Evolutionary conservation across 2,113 vertebrate species (phyloP).

Genomic region (Gallinago paraguaiae): DNA sequence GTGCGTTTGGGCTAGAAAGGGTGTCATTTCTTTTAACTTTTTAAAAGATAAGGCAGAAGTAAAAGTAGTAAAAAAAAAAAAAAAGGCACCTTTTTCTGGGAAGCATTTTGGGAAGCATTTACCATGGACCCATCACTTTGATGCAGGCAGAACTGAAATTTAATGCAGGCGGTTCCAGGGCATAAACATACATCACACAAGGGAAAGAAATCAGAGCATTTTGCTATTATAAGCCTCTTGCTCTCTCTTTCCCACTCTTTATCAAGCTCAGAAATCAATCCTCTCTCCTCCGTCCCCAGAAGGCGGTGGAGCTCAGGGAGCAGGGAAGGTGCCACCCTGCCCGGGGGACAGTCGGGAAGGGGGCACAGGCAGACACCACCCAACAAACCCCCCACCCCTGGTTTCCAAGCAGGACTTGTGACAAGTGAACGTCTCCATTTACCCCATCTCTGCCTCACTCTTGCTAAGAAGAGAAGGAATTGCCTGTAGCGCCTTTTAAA

Average conservation of each 20-base stretch:
- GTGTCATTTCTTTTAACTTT: not conserved
- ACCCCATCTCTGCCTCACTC: not conserved
- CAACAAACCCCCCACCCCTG: not conserved
- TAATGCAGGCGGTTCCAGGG: not conserved
- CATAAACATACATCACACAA: not conserved
- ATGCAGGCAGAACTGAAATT: not conserved
- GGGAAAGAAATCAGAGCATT: not conserved
- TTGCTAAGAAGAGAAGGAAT: not conserved
- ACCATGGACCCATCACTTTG: not conserved
- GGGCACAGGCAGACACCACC: not conserved
- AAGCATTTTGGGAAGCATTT: not conserved
- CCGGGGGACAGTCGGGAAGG: rapidly evolving
- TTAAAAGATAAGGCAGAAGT: not conserved
- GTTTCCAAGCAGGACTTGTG: not conserved
- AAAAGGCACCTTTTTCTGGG: not conserved
- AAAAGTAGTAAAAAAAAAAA: not conserved
- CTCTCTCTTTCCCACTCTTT: not conserved
- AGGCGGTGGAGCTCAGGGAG: not conserved
- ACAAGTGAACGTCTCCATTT: not conserved
- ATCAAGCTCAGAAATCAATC: not conserved
- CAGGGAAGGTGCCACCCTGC: not conserved
- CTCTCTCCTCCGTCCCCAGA: not conserved
- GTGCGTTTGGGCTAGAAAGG: not conserved
- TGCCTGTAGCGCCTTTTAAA: not conserved
- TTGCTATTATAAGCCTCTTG: not conserved